Conservation (phyloP, 2,113 vertebrate genomes). For the Neolamprologus tretocephalus region DNA sequence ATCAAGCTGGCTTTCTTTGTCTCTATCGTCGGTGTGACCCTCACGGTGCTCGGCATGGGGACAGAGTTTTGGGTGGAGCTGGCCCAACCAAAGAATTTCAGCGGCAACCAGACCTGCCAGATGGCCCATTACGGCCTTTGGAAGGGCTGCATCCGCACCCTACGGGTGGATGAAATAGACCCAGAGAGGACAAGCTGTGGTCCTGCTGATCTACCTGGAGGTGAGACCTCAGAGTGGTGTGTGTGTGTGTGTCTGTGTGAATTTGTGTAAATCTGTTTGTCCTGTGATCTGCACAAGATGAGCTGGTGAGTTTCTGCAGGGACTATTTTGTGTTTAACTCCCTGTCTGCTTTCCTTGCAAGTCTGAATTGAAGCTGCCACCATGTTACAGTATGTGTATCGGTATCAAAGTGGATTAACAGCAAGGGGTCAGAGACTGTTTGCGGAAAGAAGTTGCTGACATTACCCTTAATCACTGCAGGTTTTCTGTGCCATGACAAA, state of each 20-base stretch:
- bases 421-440: background rate
- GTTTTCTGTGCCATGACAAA: background rate
- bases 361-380: background rate
- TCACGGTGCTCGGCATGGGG: slow-evolving; percentile 81
- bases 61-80: slow-evolving; percentile 91
- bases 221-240: slow-evolving; percentile 72
- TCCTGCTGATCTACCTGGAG: slow-evolving; percentile 80
- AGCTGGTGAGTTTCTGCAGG: background rate
- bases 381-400: background rate
- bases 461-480: background rate
- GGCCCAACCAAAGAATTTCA: slow-evolving; percentile 72
- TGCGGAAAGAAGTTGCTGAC: background rate
- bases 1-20: slow-evolving; percentile 81
- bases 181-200: slow-evolving; percentile 77
- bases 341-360: background rate
- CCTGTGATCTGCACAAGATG: background rate
- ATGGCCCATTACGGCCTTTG: slow-evolving; percentile 83
- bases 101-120: slow-evolving; percentile 76
- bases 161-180: slow-evolving; percentile 79
- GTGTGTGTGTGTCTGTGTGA: slow-evolving; percentile 33
- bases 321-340: background rate
- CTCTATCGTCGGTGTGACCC: slow-evolving; percentile 72
- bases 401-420: background rate
- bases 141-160: slow-evolving; percentile 80
- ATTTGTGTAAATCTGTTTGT: slow-evolving; percentile 55